Base-by-base conservation (phyloP, 2,888 invertebrate genomes). In the Volucella bombylans region DNA sequence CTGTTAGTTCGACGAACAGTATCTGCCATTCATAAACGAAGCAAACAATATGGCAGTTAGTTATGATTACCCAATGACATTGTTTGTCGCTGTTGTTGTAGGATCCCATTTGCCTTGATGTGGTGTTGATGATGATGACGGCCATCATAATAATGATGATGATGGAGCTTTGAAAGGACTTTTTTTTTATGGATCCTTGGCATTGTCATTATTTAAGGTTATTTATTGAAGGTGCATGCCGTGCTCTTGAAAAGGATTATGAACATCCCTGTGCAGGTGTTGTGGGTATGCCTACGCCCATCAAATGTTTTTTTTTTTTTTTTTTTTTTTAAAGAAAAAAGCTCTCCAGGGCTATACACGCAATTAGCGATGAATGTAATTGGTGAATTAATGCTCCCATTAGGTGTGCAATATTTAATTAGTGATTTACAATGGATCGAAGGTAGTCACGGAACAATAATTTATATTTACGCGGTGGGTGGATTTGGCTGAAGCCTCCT, bases 51-150 rank as follows among this genome's bases (percentile, higher is more conserved):
- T 11, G 15, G 52, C n/a, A 39, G 57, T 47, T 64, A 38, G 64
- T 54, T 62, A 18, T 73, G 62, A 73, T 55, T 72, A 50, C 47
- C 54, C 18, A 23, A 31, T 8, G 23, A 57, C 15, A 49, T 45
- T 45, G 38, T 18, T 14, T 4, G 1, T 49, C 57, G 14, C 15
- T 41, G n/a, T 9, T 49, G 38, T 49, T 49, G 31, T 23, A 43
- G 4, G 4, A 6, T 31, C 6, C 31, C 52, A 65, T 41, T 65
- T 65, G 41, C 54, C 52, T 54, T 43, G 52, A 67, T 67, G 43
- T 67, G 23, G 67, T 47, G 62, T 64, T 73, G 62, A 73, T 55
- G 73, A 62, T 45, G 12, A 43, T 31, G 49, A 41, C 15, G 57
- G 14, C 10, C 14, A n/a, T 14, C 14, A 15, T 14, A 39, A 57